A percentile compares a stretch with the other conserved stretches of the same genome.
phyloP scores from a whole-genome alignment of 2,113 vertebrate species.

The Malurus alboscapulatus region DNA sequence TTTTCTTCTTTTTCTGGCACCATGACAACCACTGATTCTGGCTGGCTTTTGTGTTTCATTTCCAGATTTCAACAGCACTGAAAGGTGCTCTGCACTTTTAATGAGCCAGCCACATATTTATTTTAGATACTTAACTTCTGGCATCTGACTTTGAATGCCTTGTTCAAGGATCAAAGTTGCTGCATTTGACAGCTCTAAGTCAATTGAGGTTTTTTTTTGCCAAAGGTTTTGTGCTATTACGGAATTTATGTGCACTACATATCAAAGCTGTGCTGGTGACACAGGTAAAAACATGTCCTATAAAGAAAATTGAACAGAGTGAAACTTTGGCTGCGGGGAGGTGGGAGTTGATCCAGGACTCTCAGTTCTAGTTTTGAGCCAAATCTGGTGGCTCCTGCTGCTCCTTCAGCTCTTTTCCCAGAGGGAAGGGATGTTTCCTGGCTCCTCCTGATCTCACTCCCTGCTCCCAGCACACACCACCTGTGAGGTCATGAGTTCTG shows the following conservation, averaged over 20 bases:
- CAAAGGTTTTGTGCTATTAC: neutral
- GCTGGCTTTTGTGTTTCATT: neutral
- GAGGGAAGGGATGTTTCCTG: neutral
- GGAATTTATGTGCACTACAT: neutral
- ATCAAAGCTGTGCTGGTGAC: neutral
- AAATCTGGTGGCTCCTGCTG: neutral
- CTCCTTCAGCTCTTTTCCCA: accelerated
- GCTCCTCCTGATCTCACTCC: neutral
- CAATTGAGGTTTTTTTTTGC: neutral
- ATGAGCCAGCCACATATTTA: neutral
- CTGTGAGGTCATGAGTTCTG: neutral
- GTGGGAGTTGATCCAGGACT: neutral
- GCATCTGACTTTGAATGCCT: neutral
- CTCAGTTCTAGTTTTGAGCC: neutral
- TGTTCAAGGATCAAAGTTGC: neutral
- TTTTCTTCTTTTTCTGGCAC: neutral
- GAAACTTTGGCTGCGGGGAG: neutral
- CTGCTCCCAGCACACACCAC: neutral
- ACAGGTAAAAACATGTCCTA: neutral
- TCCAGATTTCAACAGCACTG: neutral
- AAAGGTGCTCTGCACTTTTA: neutral
- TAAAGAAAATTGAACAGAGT: neutral
- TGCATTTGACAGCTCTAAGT: neutral
- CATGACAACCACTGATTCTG: neutral
- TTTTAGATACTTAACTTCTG: slow-evolving; percentile 6